Conservation (phyloP, 2,888 invertebrate species). For the Parnassius smintheus region DNA sequence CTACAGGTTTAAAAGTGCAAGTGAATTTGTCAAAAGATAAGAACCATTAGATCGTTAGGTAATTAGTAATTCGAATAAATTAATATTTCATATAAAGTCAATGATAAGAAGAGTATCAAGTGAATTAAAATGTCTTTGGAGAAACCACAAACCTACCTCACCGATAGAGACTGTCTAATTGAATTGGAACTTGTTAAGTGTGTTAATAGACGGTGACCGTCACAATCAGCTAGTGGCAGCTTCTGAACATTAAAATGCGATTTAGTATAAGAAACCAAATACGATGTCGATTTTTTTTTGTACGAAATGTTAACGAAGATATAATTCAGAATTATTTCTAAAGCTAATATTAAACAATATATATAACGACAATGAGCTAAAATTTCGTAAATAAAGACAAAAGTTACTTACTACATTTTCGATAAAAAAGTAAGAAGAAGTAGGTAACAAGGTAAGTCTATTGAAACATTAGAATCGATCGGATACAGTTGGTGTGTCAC, state of each 20-base stretch:
- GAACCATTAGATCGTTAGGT: not conserved
- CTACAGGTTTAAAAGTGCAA: not conserved
- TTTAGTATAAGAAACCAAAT: constrained; percentile 62
- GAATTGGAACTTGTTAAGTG: constrained; percentile 56
- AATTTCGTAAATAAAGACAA: too few species aligned
- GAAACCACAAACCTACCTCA: constrained; percentile 37
- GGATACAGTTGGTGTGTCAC: constrained; percentile 21
- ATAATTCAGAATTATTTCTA: too few species aligned
- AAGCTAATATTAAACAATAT: too few species aligned
- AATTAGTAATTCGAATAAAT: not conserved
- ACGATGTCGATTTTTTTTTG: constrained; percentile 55
- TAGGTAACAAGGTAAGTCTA: too few species aligned
- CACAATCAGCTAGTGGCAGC: constrained; percentile 45
- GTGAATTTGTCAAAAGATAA: not conserved
- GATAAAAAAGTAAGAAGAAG: not conserved
- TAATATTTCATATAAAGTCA: not conserved
- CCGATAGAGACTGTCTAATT: constrained; percentile 39
- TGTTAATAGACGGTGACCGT: constrained; percentile 56
- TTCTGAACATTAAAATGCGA: constrained; percentile 61
- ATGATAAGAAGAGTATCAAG: constrained; percentile 28
- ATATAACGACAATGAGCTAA: too few species aligned
- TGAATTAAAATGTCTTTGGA: constrained; percentile 37
- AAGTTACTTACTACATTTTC: too few species aligned
- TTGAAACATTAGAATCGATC: not conserved
- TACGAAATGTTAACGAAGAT: constrained; percentile 32